Base-by-base conservation (phyloP, 2,797 vertebrate genomes). In the Picus viridis region DNA sequence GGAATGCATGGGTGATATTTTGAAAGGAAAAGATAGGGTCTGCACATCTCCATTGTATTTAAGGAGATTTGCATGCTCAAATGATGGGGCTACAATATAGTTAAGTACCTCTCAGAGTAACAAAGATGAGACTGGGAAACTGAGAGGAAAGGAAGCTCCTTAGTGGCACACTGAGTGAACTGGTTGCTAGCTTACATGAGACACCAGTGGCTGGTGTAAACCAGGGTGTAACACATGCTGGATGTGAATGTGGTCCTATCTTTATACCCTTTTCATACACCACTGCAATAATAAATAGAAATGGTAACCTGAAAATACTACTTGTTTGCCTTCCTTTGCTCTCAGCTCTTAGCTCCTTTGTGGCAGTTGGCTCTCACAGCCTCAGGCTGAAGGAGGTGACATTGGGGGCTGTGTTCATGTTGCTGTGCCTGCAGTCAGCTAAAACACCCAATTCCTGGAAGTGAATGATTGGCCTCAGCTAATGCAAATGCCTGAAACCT, bases 351-450 rank as follows among this genome's bases (percentile, higher is more conserved):
- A 6, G 7, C 9, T 30, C 6, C 24, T 20, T 11, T 16, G 27
- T 14, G 20, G 27, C 26, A 57, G 45, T 30, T 34, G 63, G 54
- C 15, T 56, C 81, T 62, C 22, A 2, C 22, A 53, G 59, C 26
- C 9, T 36, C 39, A 10, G 39, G 26, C 30, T 41, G 30, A 36
- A 54, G 32, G 6, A 27, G 39, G 10, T 49, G 26, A 16, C 19
- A 1, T 1, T 0, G 8, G 18, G 51, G 53, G 34, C 32, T 71
- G 29, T 2, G 2, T 8, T 61, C 12, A 2, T 15, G 32, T 12
- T 20, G 24, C 59, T 59, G 20, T 57, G 62, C 54, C 58, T 61
- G 39, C 12, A 3, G 5, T 69, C 45, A 3, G 3, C 77, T 67
- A 57, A 47, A 73, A 51, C 1, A 1, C 39, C 29, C 16, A 4